These are phyloP conservation scores for Columba guinea DNA, from an alignment of 2,797 vertebrate species.

Conservation along the genomic window DNA sequence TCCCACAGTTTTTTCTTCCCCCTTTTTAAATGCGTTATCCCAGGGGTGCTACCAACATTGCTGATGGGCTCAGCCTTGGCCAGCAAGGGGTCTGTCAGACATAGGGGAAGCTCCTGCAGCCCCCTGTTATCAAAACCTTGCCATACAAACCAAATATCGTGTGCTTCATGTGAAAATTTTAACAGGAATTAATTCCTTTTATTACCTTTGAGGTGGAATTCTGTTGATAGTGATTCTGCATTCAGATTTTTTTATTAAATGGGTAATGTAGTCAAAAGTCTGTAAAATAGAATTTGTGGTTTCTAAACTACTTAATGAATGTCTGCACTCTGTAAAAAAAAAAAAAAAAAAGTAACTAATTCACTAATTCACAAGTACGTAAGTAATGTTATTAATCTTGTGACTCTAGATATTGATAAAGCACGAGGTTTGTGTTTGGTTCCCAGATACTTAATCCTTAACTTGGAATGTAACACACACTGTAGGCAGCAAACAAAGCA, in stretches of 20 bases:
- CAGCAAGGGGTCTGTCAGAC: too few relatives aligned
- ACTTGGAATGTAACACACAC: background rate
- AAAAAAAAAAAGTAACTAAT: background rate
- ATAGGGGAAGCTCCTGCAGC: background rate
- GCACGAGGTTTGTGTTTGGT: conserved; percentile 1
- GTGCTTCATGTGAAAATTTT: background rate
- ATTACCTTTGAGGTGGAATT: background rate
- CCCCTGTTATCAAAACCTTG: background rate
- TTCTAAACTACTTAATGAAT: background rate
- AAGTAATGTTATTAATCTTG: background rate
- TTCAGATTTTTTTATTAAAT: background rate
- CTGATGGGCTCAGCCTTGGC: too few relatives aligned
- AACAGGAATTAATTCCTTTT: background rate
- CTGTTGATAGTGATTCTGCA: background rate
- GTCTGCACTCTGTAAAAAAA: background rate
- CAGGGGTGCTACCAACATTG: too few relatives aligned
- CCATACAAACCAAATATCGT: background rate
- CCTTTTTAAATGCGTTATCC: too few relatives aligned
- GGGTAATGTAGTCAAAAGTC: background rate
- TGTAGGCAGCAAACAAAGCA: conserved; percentile 17
- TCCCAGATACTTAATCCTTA: conserved; percentile 6
- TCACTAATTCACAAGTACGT: background rate
- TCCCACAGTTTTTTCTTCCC: too few relatives aligned
- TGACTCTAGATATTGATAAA: background rate
- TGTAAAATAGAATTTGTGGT: background rate